Evolutionary conservation across 1,140 invertebrate species (phyloP), one percentile per base, ranked within the genome.

Genomic region (Atta cephalotes): DNA sequence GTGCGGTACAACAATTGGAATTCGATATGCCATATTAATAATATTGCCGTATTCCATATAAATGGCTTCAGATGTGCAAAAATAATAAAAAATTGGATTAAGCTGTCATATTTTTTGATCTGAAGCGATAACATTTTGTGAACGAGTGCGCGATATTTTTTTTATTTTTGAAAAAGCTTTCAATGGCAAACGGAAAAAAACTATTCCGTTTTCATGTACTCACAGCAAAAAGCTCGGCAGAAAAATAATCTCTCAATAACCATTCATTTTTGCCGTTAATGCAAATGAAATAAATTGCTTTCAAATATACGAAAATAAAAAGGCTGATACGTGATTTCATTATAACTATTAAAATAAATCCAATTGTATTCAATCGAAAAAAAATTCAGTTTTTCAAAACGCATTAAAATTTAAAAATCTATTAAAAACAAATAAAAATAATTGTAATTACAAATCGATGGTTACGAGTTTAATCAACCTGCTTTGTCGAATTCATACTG

Each of bases 121-220:
- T 56, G 6, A 62, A 25, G 25, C 25, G 39, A 72, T 68, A 80
- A 80, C 58, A 80, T 82, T 51, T 74, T 56, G 51, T 39, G 39
- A 49, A 56, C 39, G n/a, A 74, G 18, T 25, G 76, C 45, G 39
- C 74, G 58, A 28, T 78, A 25, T 65, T 78, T 49, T 51, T 79
- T 80, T 80, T 70, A 2, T n/a, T 51, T 80, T 80, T 80, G 2
- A 74, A 81, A 82, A 82, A 82, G 79, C 53, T 82, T 62, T 72
- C 18, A 49, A 82, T 49, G 18, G 12, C 25, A 82, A 82, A 5
- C 16, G 35, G 10, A 56, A 60, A 81, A 78, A 81, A 74, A 60
- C 31, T 56, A 56, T 72, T 82, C 25, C 49, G 31, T 16, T 81
- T 45, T 74, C 39, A 18, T 62, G 12, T 82, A 58, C 45, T 82